Percentiles rank a stretch among this genome's conserved stretches.
phyloP scores from a whole-genome alignment of 2,113 vertebrate genomes.

The Bos javanicus region DNA sequence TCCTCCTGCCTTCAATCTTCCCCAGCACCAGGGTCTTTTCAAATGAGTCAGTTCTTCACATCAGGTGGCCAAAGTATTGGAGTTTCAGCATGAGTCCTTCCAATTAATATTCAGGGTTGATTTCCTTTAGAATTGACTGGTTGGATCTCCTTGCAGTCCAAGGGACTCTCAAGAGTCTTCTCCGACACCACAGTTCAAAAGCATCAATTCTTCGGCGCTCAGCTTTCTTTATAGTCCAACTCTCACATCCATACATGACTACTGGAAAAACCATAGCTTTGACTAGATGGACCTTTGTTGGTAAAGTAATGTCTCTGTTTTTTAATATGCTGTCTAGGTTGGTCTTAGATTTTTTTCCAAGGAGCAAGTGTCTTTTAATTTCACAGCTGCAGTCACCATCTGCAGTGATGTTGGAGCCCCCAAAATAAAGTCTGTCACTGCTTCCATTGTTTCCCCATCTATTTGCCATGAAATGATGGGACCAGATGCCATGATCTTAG shows the following conservation, averaged over 20 bases:
- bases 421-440: background rate
- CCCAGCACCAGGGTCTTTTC: background rate
- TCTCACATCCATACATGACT: background rate
- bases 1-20: background rate
- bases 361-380: background rate
- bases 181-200: background rate
- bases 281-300: background rate
- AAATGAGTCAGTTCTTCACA: background rate
- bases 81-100: background rate
- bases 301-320: background rate
- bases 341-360: background rate
- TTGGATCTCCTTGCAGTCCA: background rate
- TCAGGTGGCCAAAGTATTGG: background rate
- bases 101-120: background rate
- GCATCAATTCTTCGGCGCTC: background rate
- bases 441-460: background rate
- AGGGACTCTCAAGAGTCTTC: background rate
- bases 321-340: background rate
- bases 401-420: background rate
- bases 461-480: background rate
- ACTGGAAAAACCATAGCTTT: background rate
- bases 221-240: background rate
- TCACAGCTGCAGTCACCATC: background rate
- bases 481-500: background rate
- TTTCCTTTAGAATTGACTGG: background rate